Evolutionary conservation across 2,888 invertebrate species (phyloP), one percentile per base, ranked within the genome.

Genomic region (Dioctria linearis): DNA sequence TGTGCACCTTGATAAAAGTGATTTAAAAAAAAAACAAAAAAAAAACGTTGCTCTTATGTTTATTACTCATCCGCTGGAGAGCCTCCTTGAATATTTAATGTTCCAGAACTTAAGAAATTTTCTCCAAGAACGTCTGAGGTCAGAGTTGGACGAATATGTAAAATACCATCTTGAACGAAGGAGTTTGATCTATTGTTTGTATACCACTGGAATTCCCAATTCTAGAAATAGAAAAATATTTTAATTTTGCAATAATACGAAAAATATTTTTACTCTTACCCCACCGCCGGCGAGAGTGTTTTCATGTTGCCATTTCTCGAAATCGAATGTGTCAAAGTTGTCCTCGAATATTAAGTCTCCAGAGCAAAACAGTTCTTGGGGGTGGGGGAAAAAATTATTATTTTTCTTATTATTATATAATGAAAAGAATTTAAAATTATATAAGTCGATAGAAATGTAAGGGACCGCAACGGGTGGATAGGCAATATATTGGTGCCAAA

Each of bases 121-220:
- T 91, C 87, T 9, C 92, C 92, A 65, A 88, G 89, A 83, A 91
- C 90, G 83, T 92, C 92, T 5, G 91, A 87, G 0, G 91, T 90
- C 49, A 93, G 85, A 0, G 92, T 91, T 1, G 94, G 94, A 83
- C 91, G 91, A 83, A 94, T 91, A 87, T 90, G 90, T 8, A 85
- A 71, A 9, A 65, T 86, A 0, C 93, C 93, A 84, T 90, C 88
- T 83, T 90, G 88, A 0, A 90, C 88, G 86, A 91, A 94, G 69
- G 93, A 93, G 87, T 94, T 93, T 0, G 91, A 89, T 42, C 94
- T 90, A 86, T 93, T 93, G 88, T 94, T 83, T 84, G 87, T 90
- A 86, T 93, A 93, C 88, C 92, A 92, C 87, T 94, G 92, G 87
- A 94, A 94, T 86, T 94, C 93, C 92, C 92, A 92, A 86, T 93